Percentiles rank a stretch among this genome's conserved stretches.
These are phyloP conservation scores for Drosophila paulistorum DNA, from an alignment of 1,140 invertebrate genomes.

Conservation along the genomic window DNA sequence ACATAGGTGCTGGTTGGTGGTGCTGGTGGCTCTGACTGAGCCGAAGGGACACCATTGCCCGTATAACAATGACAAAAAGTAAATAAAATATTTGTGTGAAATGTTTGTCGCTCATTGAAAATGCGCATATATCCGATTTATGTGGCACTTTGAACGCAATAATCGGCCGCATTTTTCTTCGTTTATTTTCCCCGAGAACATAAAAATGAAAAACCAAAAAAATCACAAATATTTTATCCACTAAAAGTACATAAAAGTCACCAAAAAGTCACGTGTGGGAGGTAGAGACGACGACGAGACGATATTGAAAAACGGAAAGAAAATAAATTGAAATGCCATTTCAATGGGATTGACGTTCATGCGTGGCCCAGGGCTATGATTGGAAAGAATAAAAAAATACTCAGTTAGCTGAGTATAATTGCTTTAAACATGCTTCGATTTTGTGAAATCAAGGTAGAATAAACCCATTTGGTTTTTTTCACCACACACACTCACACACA, in stretches of 20 bases:
- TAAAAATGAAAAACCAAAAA: constrained; percentile 36
- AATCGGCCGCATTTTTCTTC: constrained; percentile 51
- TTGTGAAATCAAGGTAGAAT: constrained; percentile 5
- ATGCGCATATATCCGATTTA: constrained; percentile 63
- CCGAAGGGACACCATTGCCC: not conserved
- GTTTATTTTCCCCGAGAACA: not conserved
- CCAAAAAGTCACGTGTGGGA: not conserved
- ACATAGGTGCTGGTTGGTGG: not conserved
- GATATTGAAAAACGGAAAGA: not conserved
- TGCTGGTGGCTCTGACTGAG: too few relatives aligned
- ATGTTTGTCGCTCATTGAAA: constrained; percentile 53
- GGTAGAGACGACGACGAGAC: constrained; percentile 11
- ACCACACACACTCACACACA: not conserved
- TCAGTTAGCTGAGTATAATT: constrained; percentile 1
- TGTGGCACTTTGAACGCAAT: constrained; percentile 52
- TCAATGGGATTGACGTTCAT: constrained; percentile 19
- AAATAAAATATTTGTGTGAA: constrained; percentile 54
- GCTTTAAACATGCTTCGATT: constrained; percentile 6
- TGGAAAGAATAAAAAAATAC: not conserved
- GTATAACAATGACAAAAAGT: constrained; percentile 31
- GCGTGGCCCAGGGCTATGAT: constrained; percentile 2
- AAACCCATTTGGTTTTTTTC: not conserved
- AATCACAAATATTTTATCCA: constrained; percentile 17
- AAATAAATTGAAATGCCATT: constrained; percentile 36
- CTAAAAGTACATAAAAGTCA: constrained; percentile 46